Percentiles rank a stretch among this genome's conserved stretches.
Conservation (phyloP, 2,113 vertebrate genomes). For the Brevimyrus niger region DNA sequence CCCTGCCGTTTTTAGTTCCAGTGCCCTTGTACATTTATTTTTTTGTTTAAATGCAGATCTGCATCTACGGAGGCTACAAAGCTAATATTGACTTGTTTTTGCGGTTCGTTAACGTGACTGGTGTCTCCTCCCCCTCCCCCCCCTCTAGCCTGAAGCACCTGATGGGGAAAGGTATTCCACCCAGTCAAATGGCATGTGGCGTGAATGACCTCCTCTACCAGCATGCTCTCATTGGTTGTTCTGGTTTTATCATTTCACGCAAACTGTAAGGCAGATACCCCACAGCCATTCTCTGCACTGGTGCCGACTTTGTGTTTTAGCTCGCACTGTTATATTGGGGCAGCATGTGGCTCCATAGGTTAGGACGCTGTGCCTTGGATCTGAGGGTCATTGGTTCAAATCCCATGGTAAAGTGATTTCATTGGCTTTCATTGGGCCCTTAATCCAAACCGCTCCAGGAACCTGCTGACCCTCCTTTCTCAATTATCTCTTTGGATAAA, state of each 20-base stretch:
- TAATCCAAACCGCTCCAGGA: neutral
- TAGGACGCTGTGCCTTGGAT: neutral
- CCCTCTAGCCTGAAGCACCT: neutral
- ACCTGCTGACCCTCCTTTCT: neutral
- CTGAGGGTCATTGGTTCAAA: neutral
- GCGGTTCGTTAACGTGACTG: neutral
- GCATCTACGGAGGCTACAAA: neutral
- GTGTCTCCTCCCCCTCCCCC: neutral
- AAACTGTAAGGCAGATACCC: neutral
- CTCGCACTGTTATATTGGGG: neutral
- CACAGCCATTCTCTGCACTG: neutral
- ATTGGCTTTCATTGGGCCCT: neutral
- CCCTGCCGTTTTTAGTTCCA: neutral
- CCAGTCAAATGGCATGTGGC: neutral
- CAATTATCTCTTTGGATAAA: neutral
- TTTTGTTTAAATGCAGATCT: neutral
- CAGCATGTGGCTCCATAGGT: neutral
- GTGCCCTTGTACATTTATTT: neutral
- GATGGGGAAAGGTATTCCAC: neutral
- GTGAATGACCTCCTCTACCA: neutral
- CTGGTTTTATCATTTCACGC: neutral
- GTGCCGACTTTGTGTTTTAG: neutral
- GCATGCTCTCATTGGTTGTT: neutral
- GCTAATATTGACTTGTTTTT: neutral
- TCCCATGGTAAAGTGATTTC: neutral